Conservation (phyloP, 2,888 invertebrate species). For the Theodoxus fluviatilis region DNA sequence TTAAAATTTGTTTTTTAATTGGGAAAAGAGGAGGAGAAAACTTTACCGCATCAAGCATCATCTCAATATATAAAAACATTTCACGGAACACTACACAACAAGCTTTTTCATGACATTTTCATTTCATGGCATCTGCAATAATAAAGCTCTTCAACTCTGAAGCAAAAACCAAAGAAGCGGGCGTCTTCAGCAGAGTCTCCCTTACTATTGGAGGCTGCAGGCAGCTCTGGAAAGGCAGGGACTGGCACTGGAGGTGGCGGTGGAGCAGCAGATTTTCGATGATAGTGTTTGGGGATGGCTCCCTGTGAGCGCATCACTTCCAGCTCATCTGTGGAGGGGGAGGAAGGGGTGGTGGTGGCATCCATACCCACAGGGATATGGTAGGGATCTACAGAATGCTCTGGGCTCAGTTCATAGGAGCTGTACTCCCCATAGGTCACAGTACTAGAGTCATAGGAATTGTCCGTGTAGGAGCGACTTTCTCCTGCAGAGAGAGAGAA, state of each 20-base stretch:
- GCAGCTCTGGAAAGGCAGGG: constrained; percentile 21
- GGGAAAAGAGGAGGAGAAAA: too few relatives aligned
- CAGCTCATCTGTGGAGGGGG: constrained; percentile 48
- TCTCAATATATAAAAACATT: too few relatives aligned
- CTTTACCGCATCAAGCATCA: too few relatives aligned
- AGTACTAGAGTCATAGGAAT: constrained; percentile 43
- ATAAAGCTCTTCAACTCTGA: too few relatives aligned
- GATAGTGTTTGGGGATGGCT: constrained; percentile 54
- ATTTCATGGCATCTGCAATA: too few relatives aligned
- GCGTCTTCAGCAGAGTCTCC: too few relatives aligned
- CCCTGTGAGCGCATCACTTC: constrained; percentile 53
- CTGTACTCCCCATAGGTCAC: constrained; percentile 51
- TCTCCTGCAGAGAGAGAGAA: constrained; percentile 38
- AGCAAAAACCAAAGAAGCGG: too few relatives aligned
- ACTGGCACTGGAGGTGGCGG: constrained; percentile 29
- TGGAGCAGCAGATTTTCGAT: constrained; percentile 35
- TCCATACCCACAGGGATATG: constrained; percentile 40
- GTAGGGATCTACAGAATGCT: constrained; percentile 28
- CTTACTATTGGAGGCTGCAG: background rate
- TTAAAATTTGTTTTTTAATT: too few relatives aligned
- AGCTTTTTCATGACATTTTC: too few relatives aligned
- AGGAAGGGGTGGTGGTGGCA: constrained; percentile 44
- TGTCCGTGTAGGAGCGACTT: constrained; percentile 25
- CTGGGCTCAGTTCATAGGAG: constrained; percentile 40
- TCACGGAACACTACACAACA: too few relatives aligned